A percentile compares a stretch with the other conserved stretches of the same genome.
Evolutionary conservation across 2,797 vertebrate genomes (phyloP).

Genomic region (Sebastes variabilis): DNA sequence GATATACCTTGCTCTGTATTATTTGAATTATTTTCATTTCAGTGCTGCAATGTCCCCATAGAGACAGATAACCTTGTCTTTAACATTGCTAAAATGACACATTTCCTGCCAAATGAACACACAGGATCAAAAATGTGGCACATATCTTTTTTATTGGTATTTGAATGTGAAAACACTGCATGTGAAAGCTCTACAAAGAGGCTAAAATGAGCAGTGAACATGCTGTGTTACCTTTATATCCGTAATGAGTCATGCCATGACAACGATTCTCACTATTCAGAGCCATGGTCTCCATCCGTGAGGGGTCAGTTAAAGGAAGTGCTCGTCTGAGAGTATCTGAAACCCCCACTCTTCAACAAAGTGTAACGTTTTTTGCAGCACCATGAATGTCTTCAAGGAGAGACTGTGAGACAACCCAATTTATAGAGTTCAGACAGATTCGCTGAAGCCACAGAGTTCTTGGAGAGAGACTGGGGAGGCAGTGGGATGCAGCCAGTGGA

Average conservation of each 20-base stretch:
- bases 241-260: not conserved
- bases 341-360: not conserved
- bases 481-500: not conserved
- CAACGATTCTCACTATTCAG: not conserved
- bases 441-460: not conserved
- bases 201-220: not conserved
- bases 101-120: not conserved
- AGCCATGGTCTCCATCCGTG: not conserved
- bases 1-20: not conserved
- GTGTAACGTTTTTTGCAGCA: not conserved
- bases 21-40: not conserved
- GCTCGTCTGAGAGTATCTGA: not conserved
- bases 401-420: not conserved
- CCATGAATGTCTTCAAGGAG: not conserved
- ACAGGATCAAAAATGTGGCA: not conserved
- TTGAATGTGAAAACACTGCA: not conserved
- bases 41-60: not conserved
- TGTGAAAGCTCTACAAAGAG: not conserved
- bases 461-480: not conserved
- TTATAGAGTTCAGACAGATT: not conserved
- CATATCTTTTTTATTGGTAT: not conserved
- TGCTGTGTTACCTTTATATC: not conserved
- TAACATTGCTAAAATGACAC: not conserved
- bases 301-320: not conserved
- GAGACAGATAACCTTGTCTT: not conserved